Evolutionary conservation across 2,797 vertebrate genomes (phyloP), one percentile per base, ranked within the genome.

Genomic region (Podarcis siculus): DNA sequence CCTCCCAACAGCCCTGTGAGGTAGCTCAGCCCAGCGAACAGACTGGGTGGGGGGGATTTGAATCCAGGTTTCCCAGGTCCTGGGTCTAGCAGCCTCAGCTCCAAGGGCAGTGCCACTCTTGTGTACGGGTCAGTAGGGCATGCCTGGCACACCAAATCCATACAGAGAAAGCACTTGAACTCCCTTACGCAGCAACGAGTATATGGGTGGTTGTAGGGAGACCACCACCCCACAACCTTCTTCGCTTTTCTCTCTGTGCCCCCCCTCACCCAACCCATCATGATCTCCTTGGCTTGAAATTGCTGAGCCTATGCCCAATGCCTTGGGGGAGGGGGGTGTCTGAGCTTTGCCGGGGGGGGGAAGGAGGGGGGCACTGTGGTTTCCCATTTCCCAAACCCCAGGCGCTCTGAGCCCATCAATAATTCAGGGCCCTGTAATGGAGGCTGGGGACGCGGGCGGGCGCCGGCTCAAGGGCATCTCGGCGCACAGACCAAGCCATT

Each of bases 361-460:
- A 35, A 32, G 79, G 79, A 32, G 79, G 81, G 92, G 89, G 89
- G 88, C 88, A 86, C 71, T 93, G 95, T 94, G 95, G 94, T 95
- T 95, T 95, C 95, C 95, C 95, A 96, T 96, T 96, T 96, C 95
- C 96, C 95, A 96, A 96, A 95, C 96, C 95, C 95, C 91, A 95
- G 95, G 95, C 95, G 96, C 96, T 95, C 95, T 95, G 89, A 92
- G 95, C 86, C 92, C 93, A 96, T 96, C 96, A 96, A 96, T 96
- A 96, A 96, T 96, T 96, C 96, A 96, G 95, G 90, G 94, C 89
- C 93, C 94, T 95, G 96, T 96, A 96, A 96, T 96, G 96, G 96
- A 96, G 95, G 96, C 94, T 92, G 97, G 97, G 97, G 97, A 94
- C 92, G 93, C 93, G 92, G 92, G 93, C 90, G 71, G 92, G 93